Conservation (phyloP, 1,140 invertebrate genomes). For the Anastatus disparis region DNA sequence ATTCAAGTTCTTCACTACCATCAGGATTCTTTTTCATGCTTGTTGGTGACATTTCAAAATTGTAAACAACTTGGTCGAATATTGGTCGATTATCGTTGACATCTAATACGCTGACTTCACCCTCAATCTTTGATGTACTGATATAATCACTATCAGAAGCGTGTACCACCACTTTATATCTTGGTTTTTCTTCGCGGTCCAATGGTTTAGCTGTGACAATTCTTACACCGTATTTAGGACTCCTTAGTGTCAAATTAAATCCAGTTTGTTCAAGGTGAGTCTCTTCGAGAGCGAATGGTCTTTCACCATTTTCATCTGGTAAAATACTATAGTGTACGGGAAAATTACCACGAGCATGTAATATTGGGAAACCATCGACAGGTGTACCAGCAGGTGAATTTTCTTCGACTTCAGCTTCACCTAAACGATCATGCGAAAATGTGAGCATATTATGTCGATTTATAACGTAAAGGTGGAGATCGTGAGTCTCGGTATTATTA, state of each 20-base stretch:
- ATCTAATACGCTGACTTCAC: conserved; percentile 81
- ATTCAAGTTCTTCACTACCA: conserved; percentile 62
- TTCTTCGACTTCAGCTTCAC: conserved; percentile 76
- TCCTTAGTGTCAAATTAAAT: conserved; percentile 70
- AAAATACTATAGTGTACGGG: conserved; percentile 83
- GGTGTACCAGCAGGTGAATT: conserved; percentile 77
- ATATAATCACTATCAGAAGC: conserved; percentile 79
- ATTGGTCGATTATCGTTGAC: conserved; percentile 91
- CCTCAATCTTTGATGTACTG: conserved; percentile 77
- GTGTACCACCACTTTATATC: conserved; percentile 69
- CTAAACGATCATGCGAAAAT: conserved; percentile 76
- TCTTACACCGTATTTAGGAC: conserved; percentile 71
- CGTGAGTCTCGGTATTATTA: conserved; percentile 82
- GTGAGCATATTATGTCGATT: conserved; percentile 82
- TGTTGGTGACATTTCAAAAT: conserved; percentile 76
- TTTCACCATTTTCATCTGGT: conserved; percentile 75
- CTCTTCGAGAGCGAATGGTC: conserved; percentile 77
- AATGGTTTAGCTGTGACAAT: conserved; percentile 78
- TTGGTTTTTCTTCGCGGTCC: conserved; percentile 77
- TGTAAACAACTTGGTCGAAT: conserved; percentile 81
- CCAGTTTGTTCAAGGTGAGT: conserved; percentile 67
- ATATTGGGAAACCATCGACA: conserved; percentile 75
- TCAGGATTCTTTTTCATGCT: conserved; percentile 66
- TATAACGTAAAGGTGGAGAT: conserved; percentile 83
- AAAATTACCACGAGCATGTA: conserved; percentile 68